Base-by-base conservation (phyloP, 1,140 invertebrate species). In the Calephelis nemesis region DNA sequence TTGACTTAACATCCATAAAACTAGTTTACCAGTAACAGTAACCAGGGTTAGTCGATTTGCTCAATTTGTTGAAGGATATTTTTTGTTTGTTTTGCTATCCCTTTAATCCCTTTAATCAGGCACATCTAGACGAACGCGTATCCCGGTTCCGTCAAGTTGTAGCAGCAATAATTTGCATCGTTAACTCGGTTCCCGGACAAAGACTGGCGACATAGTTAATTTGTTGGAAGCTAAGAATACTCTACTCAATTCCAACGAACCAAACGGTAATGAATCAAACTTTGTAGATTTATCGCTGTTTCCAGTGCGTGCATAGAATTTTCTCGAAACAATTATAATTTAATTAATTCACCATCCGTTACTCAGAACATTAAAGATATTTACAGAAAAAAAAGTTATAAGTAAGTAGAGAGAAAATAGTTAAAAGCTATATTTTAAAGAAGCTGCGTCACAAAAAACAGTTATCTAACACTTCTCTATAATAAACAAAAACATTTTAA, bases 141-240 rank as follows among this genome's bases (percentile, higher is more conserved):
- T 54, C 15, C 15, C 50, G 8, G 50, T 9, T 10, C 15, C 50
- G 50, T 54, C 8, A 54, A 54, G 50, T 30, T 19, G 50, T 9
- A 8, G 52, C 52, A 58, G 52, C 52, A 58, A 58, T 58, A 58
- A 58, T 58, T 58, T 58, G 52, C 52, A 58, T 58, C 52, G 52
- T 58, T 58, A 58, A 60, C 54, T 39, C 30, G 12, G 54, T 40
- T 30, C 30, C 19, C 54, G 30, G 30, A 40, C 54, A 40, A 60
- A 60, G 54, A 60, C 54, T 60, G 54, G 54, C 30, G 54, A 60
- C 54, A 40, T n/a, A 11, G 54, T 5, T 40, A 60, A 60, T 60
- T 60, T 60, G 54, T 60, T 40, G 54, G 39, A 12, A 15, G 30
- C 30, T 30, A 60, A 60, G 54, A 60, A 60, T 60, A 60, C 54